phyloP scores from a whole-genome alignment of 2,888 invertebrate genomes.

The Lymantria monacha region DNA sequence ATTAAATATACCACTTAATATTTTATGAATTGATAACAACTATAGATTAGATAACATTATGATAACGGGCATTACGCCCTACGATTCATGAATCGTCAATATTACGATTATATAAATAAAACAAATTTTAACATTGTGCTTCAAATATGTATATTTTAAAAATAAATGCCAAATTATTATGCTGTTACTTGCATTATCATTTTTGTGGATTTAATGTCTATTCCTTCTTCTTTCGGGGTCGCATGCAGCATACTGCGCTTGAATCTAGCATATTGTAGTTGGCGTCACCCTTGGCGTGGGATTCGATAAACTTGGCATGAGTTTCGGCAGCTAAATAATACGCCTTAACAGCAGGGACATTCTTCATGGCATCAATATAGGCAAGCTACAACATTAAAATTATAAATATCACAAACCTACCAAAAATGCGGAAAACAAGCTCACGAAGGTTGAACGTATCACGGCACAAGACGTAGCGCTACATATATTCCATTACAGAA shows the following conservation, averaged over 20 bases:
- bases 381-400: constrained; percentile 39
- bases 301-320: constrained; percentile 87
- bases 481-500: too few species aligned
- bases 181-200: background rate
- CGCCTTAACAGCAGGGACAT: constrained; percentile 86
- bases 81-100: too few species aligned
- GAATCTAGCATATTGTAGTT: constrained; percentile 85
- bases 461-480: too few species aligned
- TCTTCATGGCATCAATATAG: constrained; percentile 88
- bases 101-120: too few species aligned
- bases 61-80: too few species aligned
- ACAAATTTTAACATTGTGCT: constrained; percentile 4
- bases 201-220: constrained; percentile 23
- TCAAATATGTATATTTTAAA: background rate
- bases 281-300: constrained; percentile 84
- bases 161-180: background rate
- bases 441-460: too few species aligned
- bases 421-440: too few species aligned
- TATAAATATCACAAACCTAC: background rate
- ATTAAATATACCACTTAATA: too few species aligned
- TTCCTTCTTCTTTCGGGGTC: constrained; percentile 76
- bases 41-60: too few species aligned
- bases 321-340: constrained; percentile 85
- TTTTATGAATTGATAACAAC: too few species aligned
- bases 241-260: constrained; percentile 70